Base-by-base conservation (phyloP, 2,797 vertebrate genomes). In the Poeciliopsis presidionis region DNA sequence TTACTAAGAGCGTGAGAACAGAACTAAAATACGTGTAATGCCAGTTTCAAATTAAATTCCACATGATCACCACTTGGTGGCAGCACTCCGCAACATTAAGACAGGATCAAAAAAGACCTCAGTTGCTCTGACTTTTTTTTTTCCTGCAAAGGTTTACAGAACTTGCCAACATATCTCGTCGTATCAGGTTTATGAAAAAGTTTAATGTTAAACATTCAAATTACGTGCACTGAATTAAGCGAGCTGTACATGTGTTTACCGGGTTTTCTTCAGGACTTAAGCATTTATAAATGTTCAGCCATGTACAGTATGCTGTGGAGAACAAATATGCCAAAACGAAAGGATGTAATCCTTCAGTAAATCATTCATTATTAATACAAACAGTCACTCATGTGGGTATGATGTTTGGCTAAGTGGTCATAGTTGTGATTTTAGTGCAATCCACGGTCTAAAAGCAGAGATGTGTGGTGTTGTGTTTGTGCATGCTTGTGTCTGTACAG, bases 401-500 rank as follows among this genome's bases (percentile, higher is more conserved):
- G 82, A 80, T 78, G 61, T 83, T 79, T 90, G 81, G 75, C 70
- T 79, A 75, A 90, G 78, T 84, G 79, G 79, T 77, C 77, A 73
- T 85, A 82, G 82, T 83, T 81, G 84, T 91, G 79, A 73, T 86
- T 86, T 86, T 86, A 80, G 87, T 93, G 89, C 81, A 88, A 87
- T 92, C 75, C 73, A 75, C 79, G 25, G 69, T 82, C 88, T 78
- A 86, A n/a, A 53, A 87, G 75, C 78, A 86, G 67, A 84, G 45
- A 83, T 82, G 53, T 74, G 41, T 81, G 87, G 87, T 57, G n/a
- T 49, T 16, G 69, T 85, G 80, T 91, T 88, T 90, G 86, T 92
- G 94, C 91, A 93, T 94, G 94, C 89, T 80, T 79, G 86, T 92
- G 75, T 87, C 75, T 80, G 79, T 84, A 47, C 79, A 63, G 76